These are phyloP conservation scores for Drosophila recens DNA, from an alignment of 2,888 invertebrate species.

Conservation along the genomic window DNA sequence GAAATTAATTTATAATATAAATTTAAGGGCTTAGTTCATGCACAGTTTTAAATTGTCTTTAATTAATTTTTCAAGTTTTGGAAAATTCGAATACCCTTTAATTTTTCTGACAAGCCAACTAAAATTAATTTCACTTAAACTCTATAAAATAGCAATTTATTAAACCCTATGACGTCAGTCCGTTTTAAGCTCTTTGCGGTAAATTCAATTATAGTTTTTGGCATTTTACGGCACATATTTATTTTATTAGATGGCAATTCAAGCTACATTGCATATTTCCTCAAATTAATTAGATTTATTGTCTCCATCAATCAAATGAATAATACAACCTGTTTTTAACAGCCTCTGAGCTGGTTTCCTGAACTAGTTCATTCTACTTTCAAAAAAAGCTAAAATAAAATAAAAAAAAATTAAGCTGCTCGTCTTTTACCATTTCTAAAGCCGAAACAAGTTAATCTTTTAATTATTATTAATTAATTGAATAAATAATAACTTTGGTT, in stretches of 20 bases:
- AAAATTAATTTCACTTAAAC: background rate
- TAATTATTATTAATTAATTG: constrained; percentile 10
- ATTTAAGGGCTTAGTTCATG: background rate
- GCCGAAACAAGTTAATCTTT: background rate
- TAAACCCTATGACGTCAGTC: background rate
- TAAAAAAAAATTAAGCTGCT: constrained; percentile 8
- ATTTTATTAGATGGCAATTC: constrained; percentile 9
- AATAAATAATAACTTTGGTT: constrained; percentile 13
- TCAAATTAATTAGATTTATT: constrained; percentile 52
- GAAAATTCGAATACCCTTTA: no score
- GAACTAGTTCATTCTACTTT: constrained; percentile 62
- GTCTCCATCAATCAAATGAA: constrained; percentile 55
- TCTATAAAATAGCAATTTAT: background rate
- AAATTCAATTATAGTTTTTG: background rate
- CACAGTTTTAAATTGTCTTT: no score
- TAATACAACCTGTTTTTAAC: constrained; percentile 49
- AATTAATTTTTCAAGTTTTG: background rate
- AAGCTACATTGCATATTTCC: constrained; percentile 29
- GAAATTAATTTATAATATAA: background rate
- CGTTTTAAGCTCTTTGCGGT: background rate
- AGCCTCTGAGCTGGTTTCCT: constrained; percentile 47
- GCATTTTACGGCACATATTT: constrained; percentile 4
- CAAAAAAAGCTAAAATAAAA: constrained; percentile 24
- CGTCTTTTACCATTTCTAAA: constrained; percentile 12
- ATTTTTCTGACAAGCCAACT: background rate